Percentiles rank a stretch among this genome's conserved stretches.
Conservation (phyloP, 2,113 vertebrate genomes). For the Hippocampus zosterae region DNA sequence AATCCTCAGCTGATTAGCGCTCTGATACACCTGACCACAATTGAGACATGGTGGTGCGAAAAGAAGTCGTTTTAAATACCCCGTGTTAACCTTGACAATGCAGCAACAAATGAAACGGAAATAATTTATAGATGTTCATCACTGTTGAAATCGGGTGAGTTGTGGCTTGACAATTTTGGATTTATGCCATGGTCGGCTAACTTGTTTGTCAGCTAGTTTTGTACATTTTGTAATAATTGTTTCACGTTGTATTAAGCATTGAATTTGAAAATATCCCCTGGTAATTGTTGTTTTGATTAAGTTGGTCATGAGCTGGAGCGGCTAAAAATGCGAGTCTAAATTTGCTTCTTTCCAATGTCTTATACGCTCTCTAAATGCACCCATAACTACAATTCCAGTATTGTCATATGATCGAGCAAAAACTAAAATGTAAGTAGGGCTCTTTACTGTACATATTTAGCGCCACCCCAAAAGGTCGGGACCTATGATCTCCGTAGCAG, state of each 20-base stretch:
- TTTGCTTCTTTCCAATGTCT: neutral
- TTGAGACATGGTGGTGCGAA: neutral
- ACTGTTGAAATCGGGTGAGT: slow-evolving; percentile 26
- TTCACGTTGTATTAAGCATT: neutral
- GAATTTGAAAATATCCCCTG: neutral
- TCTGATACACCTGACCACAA: slow-evolving; percentile 4
- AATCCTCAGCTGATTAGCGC: slow-evolving; percentile 17
- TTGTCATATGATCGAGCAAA: neutral
- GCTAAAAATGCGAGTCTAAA: neutral
- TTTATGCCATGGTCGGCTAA: neutral
- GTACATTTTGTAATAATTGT: neutral
- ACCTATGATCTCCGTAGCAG: neutral
- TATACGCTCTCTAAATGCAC: neutral
- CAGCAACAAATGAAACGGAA: neutral
- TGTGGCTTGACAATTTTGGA: accelerated
- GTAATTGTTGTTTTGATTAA: neutral
- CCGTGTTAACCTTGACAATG: neutral
- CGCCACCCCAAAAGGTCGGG: neutral
- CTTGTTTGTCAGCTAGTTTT: neutral
- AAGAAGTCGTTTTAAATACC: neutral
- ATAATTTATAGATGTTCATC: neutral
- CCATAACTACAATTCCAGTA: neutral
- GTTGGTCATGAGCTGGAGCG: neutral
- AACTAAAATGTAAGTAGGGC: neutral
- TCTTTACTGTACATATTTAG: neutral